These are phyloP conservation scores for Halesus radiatus DNA, from an alignment of 1,140 invertebrate genomes.

Conservation along the genomic window DNA sequence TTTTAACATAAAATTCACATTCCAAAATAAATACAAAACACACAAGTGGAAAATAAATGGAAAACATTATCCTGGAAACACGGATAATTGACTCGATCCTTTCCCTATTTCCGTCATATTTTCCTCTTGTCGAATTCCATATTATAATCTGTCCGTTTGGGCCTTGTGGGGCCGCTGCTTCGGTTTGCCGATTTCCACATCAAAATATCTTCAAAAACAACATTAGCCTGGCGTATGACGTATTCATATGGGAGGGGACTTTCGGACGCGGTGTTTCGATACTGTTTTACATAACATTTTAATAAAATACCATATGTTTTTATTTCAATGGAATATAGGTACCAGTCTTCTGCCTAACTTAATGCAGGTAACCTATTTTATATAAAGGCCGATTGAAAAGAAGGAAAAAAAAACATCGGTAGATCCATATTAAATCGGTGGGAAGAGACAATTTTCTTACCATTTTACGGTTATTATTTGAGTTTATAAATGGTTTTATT, in stretches of 20 bases:
- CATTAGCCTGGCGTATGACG: slow-evolving; percentile 54
- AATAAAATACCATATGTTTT: no score
- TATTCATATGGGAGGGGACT: slow-evolving; percentile 5
- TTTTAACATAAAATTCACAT: no score
- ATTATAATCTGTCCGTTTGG: slow-evolving; percentile 51
- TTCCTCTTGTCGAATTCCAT: slow-evolving; percentile 53
- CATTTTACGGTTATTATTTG: no score
- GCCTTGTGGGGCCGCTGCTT: background rate
- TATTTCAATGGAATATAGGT: no score
- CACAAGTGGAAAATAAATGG: background rate
- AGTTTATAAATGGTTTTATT: no score
- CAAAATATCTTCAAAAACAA: slow-evolving; percentile 52
- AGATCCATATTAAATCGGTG: no score
- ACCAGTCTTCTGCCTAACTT: no score
- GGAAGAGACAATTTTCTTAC: no score
- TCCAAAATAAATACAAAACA: no score
- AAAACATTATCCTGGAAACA: slow-evolving; percentile 19
- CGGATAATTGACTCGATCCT: slow-evolving; percentile 26
- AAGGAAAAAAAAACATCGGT: no score
- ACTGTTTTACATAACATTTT: background rate
- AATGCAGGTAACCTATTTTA: no score
- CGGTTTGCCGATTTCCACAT: slow-evolving; percentile 31
- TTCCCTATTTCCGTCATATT: slow-evolving; percentile 32
- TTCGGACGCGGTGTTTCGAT: background rate
- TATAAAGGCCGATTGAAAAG: no score